Evolutionary conservation across 2,797 vertebrate genomes (phyloP).

Genomic region (Melanogrammus aeglefinus): DNA sequence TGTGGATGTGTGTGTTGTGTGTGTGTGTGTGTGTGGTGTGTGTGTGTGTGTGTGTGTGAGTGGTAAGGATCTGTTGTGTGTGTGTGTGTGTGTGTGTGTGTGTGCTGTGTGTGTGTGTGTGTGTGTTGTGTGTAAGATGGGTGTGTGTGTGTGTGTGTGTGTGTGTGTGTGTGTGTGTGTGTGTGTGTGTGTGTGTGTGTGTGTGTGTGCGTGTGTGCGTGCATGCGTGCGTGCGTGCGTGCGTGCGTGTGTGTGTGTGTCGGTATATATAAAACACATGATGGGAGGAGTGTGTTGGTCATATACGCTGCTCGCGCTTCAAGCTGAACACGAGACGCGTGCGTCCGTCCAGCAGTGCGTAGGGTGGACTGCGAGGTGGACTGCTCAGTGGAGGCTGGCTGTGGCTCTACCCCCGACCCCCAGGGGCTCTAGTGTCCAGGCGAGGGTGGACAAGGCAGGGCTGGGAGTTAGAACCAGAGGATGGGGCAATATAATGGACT

Average conservation of each 20-base stretch:
- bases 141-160: too few species aligned
- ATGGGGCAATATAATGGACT: not conserved
- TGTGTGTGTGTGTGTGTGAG: not conserved
- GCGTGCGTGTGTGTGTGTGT: not conserved
- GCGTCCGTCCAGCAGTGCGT: not conserved
- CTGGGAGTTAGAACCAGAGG: not conserved
- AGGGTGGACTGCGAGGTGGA: not conserved
- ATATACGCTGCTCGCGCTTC: constrained; percentile 16
- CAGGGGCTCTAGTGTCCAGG: not conserved
- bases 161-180: too few species aligned
- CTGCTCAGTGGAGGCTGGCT: not conserved
- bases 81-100: too few species aligned
- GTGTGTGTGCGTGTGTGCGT: not conserved
- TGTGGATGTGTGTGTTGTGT: too few species aligned
- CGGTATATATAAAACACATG: not conserved
- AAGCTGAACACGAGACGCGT: constrained; percentile 4
- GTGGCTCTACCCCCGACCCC: too few species aligned
- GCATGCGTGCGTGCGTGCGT: not conserved
- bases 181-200: not conserved
- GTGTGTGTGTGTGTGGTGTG: not conserved
- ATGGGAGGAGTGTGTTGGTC: constrained; percentile 11
- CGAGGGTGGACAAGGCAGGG: not conserved
- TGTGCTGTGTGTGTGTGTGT: too few species aligned
- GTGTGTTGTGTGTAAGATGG: constrained; percentile 9
- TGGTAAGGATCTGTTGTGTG: not conserved